Evolutionary conservation across 2,888 invertebrate species (phyloP), one percentile per base, ranked within the genome.

Genomic region (Campoplex nolae): DNA sequence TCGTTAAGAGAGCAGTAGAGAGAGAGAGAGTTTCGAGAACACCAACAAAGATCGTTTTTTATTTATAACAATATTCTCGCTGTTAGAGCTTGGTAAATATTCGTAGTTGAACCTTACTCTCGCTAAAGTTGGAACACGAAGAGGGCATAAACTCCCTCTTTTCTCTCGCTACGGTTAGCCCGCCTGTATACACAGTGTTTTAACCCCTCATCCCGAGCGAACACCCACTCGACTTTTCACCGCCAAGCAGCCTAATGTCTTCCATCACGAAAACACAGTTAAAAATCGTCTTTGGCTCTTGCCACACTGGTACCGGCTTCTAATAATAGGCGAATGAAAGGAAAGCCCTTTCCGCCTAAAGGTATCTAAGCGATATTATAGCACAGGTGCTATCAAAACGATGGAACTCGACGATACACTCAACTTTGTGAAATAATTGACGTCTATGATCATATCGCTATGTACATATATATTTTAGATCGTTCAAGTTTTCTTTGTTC

Each of bases 261-360:
- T 91, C 86, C 89, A 91, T 92, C 93, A 93, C 93, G 93, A 89
- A 92, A 89, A 89, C 78, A 85, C 85, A 82, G 89, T 90, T 91
- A 91, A 92, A 92, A 92, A 91, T 91, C 90, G 62, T 79, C 78
- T 32, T 51, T 67, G 88, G 89, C 88, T 88, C 88, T 86, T 87
- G 83, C 87, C 77, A 88, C 76, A 88, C 85, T 73, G 48, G 38
- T 78, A 18, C 38, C 75, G 18, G 28, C 48, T 38, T 67, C 32
- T 79, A 77, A 65, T 76, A 76, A 76, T 32, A 70, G 79, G 56
- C 38, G 42, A 71, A 62, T 48, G 38, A n/a, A 18, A 35, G 32
- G 65, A 11, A 23, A 23, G 38, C 38, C 38, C 28, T 65, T 58
- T 48, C 0, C 75, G 74, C 74, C 58, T 45, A 38, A 32, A 58